Base-by-base conservation (phyloP, 1,140 invertebrate genomes). In the Zaprionus camerounensis region DNA sequence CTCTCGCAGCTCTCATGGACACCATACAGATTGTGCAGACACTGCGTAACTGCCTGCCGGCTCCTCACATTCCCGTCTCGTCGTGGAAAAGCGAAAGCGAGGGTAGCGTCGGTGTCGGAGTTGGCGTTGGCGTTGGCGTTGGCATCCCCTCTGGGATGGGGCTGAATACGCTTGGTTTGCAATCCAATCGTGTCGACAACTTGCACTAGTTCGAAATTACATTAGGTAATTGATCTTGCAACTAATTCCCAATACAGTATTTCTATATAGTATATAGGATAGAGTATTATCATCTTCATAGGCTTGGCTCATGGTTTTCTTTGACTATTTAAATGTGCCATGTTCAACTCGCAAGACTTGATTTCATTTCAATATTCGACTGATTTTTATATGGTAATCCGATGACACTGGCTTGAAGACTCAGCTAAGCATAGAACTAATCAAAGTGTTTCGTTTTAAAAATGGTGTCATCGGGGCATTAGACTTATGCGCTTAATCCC, bases 11-110 rank as follows among this genome's bases (percentile, higher is more conserved):
- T 78, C 93, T 97, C 38, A 95, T 97, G 92, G 96, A 97, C 91
- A 97, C 96, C 56, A 97, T 97, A 91, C 96, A 97, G 87, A 93
- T 97, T 81, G 96, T 97, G 68, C 97, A 97, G 83, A 97, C 96
- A 12, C 93, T 97, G 64, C 94, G 97, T 53, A 97, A 96, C 92
- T 97, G 96, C 84, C 93, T 97, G 78, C 97, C 97, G 64, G 96
- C 96, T 15, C 96, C 97, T 3, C 96, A 97, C 92, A 97, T 97
- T 83, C 96, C 96, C 81, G 96, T 97, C 17, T 96, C 96, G 75
- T 97, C 96, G 67, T 97, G 97, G 97, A 97, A 97, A 92, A 97
- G 96, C 91, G 96, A 97, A 91, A 92, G 91, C 31, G 91, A 92
- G 65, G 86, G 91, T 20, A 91, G 58, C 61, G 56, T 78, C 7